These are phyloP conservation scores for Nemurella pictetii DNA, from an alignment of 2,888 invertebrate genomes.

Conservation along the genomic window DNA sequence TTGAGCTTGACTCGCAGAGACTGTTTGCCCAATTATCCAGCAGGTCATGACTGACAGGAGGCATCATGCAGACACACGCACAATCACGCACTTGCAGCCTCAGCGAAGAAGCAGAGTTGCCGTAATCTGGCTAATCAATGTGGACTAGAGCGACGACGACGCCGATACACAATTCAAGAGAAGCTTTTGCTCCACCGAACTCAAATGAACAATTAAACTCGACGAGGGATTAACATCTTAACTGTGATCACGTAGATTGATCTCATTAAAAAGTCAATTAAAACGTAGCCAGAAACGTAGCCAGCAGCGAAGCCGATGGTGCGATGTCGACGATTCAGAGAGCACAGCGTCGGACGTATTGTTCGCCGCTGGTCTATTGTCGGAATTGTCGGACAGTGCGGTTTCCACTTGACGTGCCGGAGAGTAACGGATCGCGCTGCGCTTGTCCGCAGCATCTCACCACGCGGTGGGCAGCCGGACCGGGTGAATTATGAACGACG, in stretches of 20 bases:
- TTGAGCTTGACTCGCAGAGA: background rate
- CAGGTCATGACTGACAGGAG: background rate
- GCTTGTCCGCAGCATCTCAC: background rate
- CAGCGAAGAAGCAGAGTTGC: background rate
- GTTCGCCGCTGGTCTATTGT: background rate
- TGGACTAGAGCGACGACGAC: background rate
- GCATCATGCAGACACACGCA: background rate
- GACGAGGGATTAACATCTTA: background rate
- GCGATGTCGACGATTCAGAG: background rate
- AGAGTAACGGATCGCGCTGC: background rate
- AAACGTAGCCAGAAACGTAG: background rate
- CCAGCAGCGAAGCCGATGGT: too few species aligned
- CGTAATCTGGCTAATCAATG: background rate
- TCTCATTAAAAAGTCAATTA: background rate
- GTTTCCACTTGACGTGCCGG: background rate
- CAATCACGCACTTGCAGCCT: background rate
- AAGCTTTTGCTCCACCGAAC: background rate
- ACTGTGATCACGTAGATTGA: background rate
- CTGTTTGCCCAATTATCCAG: background rate
- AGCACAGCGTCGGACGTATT: background rate
- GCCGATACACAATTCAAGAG: background rate
- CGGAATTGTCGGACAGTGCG: background rate
- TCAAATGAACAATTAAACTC: background rate
- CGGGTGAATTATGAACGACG: background rate
- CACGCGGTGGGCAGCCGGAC: background rate